Percentiles rank a stretch among this genome's conserved stretches.
Evolutionary conservation across 35 echinoderm and acorn worm genomes (phyloP).

Genomic region (Patiria miniata): DNA sequence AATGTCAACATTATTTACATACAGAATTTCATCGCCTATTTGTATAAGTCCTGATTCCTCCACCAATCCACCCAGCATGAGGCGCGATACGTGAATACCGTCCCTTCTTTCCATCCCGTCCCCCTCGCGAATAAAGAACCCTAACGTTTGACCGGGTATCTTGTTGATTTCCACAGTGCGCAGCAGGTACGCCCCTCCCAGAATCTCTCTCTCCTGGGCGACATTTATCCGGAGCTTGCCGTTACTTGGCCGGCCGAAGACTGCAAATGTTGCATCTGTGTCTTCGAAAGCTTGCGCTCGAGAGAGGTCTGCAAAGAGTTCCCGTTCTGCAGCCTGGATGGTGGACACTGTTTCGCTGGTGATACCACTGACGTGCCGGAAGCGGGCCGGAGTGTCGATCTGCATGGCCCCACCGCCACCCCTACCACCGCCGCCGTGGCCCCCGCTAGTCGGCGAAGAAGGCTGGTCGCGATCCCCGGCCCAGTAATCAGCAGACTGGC

Average conservation of each 20-base stretch:
- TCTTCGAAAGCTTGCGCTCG: constrained; percentile 59
- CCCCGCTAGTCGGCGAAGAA: constrained; percentile 24
- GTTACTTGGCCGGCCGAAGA: constrained; percentile 48
- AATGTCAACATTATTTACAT: constrained; percentile 95
- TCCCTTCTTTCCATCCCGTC: constrained; percentile 83
- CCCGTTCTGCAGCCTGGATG: constrained; percentile 79
- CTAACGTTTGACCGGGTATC: constrained; percentile 89
- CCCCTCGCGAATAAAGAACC: constrained; percentile 89
- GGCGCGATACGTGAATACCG: constrained; percentile 86
- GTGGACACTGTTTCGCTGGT: constrained; percentile 72
- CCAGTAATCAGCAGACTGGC: constrained; percentile 25
- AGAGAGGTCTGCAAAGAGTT: constrained; percentile 75
- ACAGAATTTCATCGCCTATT: constrained; percentile 96
- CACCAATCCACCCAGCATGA: constrained; percentile 88
- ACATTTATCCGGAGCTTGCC: constrained; percentile 69
- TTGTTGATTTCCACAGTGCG: constrained; percentile 96
- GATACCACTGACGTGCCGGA: constrained; percentile 85
- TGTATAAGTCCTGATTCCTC: constrained; percentile 80
- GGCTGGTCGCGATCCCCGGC: constrained; percentile 21
- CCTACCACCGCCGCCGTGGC: too few relatives aligned
- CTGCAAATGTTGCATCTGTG: constrained; percentile 39
- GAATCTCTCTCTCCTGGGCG: constrained; percentile 94
- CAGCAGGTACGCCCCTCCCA: constrained; percentile 88
- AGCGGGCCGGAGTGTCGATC: constrained; percentile 69
- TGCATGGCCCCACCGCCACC: constrained; percentile 40